phyloP scores from a whole-genome alignment of 1,140 invertebrate genomes.

The Bombus sibiricus region DNA sequence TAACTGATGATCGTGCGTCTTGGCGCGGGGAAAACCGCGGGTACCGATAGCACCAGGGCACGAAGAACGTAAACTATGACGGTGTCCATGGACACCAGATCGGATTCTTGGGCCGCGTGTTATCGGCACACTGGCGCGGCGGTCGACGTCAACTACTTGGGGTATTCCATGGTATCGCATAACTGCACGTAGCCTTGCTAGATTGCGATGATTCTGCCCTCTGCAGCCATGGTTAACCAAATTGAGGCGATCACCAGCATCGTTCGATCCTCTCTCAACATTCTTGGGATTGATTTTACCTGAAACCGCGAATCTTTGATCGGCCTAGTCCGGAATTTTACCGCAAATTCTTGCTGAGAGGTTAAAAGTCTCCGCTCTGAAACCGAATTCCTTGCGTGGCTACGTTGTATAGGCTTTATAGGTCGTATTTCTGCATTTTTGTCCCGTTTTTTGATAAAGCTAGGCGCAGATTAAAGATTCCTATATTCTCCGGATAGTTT shows the following conservation, averaged over 20 bases:
- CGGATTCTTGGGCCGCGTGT: conserved; percentile 64
- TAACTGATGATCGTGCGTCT: conserved; percentile 17
- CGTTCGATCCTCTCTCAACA: conserved; percentile 30
- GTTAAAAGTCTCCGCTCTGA: background rate
- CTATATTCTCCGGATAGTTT: background rate
- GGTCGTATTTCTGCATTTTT: background rate
- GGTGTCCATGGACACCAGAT: conserved; percentile 62
- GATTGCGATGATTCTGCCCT: conserved; percentile 59
- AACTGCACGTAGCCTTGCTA: conserved; percentile 58
- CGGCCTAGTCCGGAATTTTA: conserved; percentile 2
- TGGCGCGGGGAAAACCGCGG: conserved; percentile 16
- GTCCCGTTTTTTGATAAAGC: background rate
- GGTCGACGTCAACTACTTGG: conserved; percentile 58
- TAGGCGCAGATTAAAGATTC: background rate
- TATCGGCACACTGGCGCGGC: conserved; percentile 30
- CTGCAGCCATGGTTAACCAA: conserved; percentile 62
- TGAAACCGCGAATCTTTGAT: background rate
- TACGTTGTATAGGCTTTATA: background rate
- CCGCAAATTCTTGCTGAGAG: background rate
- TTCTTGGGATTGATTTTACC: conserved; percentile 39
- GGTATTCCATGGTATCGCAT: conserved; percentile 65
- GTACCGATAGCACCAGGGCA: background rate
- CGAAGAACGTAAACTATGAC: conserved; percentile 67
- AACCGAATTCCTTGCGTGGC: background rate
- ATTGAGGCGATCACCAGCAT: conserved; percentile 46